phyloP scores from a whole-genome alignment of 2,113 vertebrate genomes.

The Ceyx melanurus region DNA sequence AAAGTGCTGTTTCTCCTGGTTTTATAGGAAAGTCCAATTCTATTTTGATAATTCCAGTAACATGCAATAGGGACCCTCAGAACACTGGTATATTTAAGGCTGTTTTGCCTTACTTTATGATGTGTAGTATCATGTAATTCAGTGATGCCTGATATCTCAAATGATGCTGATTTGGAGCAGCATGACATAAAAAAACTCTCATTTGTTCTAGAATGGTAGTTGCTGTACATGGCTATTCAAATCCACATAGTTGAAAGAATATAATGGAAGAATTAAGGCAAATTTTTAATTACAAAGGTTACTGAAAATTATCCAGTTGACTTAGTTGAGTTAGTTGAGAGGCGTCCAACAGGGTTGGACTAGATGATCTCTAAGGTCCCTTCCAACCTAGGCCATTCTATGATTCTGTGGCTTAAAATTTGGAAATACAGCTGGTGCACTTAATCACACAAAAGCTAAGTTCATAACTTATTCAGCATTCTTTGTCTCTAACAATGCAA shows the following conservation, averaged over 20 bases:
- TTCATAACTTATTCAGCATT: conserved; percentile 44
- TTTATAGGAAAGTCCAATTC: not conserved
- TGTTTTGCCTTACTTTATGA: not conserved
- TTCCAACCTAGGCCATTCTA: too few relatives aligned
- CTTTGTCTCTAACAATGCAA: conserved; percentile 24
- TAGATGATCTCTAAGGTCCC: too few relatives aligned
- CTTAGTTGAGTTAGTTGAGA: not conserved
- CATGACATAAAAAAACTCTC: not conserved
- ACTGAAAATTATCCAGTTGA: not conserved
- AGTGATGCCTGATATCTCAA: not conserved
- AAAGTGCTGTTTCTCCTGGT: not conserved
- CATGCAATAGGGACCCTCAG: not conserved
- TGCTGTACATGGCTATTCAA: not conserved
- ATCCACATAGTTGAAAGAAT: not conserved
- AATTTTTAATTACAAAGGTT: not conserved
- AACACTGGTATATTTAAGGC: not conserved
- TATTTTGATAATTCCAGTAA: not conserved
- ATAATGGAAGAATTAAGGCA: not conserved
- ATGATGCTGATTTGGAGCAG: not conserved
- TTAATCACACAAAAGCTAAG: conserved; percentile 13
- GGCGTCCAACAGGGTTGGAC: too few relatives aligned
- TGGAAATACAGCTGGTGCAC: not conserved
- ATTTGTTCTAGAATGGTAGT: not conserved
- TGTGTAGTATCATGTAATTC: not conserved
- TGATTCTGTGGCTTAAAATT: not conserved